Base-by-base conservation (phyloP, 2,888 invertebrate genomes). In the Cheilosia variabilis region DNA sequence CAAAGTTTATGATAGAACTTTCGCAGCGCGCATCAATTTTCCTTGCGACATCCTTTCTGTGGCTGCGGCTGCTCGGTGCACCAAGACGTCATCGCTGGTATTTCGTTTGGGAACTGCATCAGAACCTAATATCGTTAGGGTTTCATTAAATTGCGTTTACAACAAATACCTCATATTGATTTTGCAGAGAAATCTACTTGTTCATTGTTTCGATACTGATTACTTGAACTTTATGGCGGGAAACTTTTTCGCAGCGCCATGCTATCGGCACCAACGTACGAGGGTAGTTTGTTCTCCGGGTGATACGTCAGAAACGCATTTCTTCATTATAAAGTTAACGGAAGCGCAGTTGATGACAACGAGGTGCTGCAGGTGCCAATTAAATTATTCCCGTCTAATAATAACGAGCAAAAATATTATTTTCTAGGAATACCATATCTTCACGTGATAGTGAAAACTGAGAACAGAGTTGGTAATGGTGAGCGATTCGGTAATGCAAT, bases 1-100 rank as follows among this genome's bases (percentile, higher is more conserved):
- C 68, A 65, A 75, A 62, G 53, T 75, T 75, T 65, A 55, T 75
- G 37, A 57, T 37, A 50, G 41, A 75, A 75, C 47, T 75, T 75
- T 41, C 47, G 22, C 27, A 27, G 6, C 65, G 68, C 65, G 55
- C 68, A 55, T 60, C 43, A 60, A 45, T 60, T 60, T 60, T 43
- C 27, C 27, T 45, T 45, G 9, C 27, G 43, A 43, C 15, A 58
- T 7, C 19, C 24, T 60, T 43, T 60, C n/a, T 13, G 15, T 60
- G 24, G 4, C 13, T 5, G 6, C 22, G 3, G 37, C 13, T 57
- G 5, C 13, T 10, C 13, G 13, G 4, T 13, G 37, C 37, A 13
- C 13, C 37, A 13, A 13, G 13, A 10, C 37, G 37, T 4, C 37
- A 13, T 37, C 4, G 45, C 17, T 45, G 17, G 4, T 45, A 17